These are phyloP conservation scores for Propithecus perrieri DNA, from an alignment of 2,797 vertebrate species.

Conservation along the genomic window DNA sequence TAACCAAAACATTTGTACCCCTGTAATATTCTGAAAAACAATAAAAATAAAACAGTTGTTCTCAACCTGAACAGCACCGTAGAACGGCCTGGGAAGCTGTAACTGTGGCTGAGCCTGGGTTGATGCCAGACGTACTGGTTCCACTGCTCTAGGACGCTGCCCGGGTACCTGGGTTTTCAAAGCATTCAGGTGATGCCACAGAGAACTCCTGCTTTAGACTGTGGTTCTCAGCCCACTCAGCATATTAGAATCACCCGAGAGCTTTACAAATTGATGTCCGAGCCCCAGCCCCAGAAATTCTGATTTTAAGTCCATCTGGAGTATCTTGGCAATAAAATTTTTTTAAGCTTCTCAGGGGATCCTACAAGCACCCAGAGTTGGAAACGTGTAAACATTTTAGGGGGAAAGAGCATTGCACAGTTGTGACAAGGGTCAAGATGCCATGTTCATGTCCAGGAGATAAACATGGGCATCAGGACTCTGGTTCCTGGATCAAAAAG, in stretches of 20 bases:
- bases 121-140: neutral
- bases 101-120: no score
- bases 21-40: no score
- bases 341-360: neutral
- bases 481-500: neutral
- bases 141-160: no score
- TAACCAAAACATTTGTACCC: no score
- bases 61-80: neutral
- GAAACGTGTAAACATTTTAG: no score
- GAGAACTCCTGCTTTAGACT: neutral
- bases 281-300: neutral
- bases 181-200: no score
- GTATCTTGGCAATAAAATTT: no score
- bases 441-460: neutral
- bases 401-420: no score
- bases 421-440: fast-evolving
- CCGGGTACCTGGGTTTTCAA: neutral
- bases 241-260: neutral
- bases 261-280: neutral
- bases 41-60: no score
- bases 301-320: neutral
- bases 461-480: fast-evolving
- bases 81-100: no score
- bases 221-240: neutral
- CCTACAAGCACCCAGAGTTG: neutral